Conservation (phyloP, 2,888 invertebrate species). For the Leptopilina myrica region DNA sequence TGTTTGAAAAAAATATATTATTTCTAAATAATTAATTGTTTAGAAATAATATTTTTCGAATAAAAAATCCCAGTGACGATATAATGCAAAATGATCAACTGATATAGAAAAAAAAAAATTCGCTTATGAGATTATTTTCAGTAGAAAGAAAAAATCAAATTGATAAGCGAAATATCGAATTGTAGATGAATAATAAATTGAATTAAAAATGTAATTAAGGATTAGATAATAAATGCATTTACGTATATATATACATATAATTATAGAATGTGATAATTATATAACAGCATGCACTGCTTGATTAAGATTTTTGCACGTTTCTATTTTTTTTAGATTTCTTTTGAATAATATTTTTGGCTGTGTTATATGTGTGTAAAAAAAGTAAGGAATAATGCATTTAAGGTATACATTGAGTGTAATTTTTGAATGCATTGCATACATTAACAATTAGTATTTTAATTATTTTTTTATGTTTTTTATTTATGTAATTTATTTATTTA, state of each 20-base stretch:
- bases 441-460: too few relatives aligned
- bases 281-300: constrained; percentile 31
- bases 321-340: constrained; percentile 4
- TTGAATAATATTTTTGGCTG: neutral
- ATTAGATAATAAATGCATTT: neutral
- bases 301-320: constrained; percentile 16
- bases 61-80: too few relatives aligned
- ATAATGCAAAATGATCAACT: neutral
- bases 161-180: neutral
- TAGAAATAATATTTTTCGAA: too few relatives aligned
- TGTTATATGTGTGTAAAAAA: neutral
- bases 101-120: neutral
- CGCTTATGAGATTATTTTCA: neutral
- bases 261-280: constrained; percentile 13
- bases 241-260: neutral
- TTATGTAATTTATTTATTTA: neutral
- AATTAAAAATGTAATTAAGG: neutral
- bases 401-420: neutral
- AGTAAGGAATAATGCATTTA: too few relatives aligned
- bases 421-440: neutral
- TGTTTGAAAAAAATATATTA: too few relatives aligned
- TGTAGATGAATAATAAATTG: neutral
- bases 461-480: too few relatives aligned
- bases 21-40: too few relatives aligned
- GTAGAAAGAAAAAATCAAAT: neutral